A percentile compares a stretch with the other conserved stretches of the same genome.
Conservation (phyloP, 2,888 invertebrate genomes). For the Parnassius apollo region DNA sequence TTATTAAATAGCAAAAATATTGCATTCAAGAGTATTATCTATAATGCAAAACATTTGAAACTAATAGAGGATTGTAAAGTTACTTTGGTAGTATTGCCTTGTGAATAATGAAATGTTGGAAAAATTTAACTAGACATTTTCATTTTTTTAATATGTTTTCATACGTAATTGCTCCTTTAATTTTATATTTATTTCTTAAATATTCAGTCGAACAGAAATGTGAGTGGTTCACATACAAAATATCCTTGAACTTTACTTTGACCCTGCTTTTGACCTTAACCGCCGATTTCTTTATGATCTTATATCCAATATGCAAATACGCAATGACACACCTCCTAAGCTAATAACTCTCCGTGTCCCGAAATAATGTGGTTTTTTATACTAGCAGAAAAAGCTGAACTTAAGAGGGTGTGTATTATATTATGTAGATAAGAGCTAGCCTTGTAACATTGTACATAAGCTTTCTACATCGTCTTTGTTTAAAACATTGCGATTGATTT, state of each 20-base stretch:
- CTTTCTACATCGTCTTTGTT: conserved; percentile 17
- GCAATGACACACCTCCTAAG: not conserved
- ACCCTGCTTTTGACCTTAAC: not conserved
- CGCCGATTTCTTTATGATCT: not conserved
- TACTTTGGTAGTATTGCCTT: too few species aligned
- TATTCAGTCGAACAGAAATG: too few species aligned
- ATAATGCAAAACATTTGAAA: too few species aligned
- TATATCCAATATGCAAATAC: conserved; percentile 2
- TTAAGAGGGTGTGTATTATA: too few species aligned
- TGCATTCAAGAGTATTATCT: too few species aligned
- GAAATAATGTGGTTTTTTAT: too few species aligned
- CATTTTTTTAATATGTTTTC: not conserved
- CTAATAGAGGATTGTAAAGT: too few species aligned
- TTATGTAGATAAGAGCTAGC: not conserved
- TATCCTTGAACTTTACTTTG: conserved; percentile 4
- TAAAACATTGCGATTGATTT: conserved; percentile 2
- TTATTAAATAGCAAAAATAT: too few species aligned
- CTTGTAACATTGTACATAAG: conserved; percentile 22
- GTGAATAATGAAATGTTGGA: too few species aligned
- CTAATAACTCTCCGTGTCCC: not conserved
- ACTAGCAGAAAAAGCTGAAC: too few species aligned
- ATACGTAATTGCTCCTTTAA: not conserved
- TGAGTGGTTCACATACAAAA: not conserved
- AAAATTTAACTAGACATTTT: not conserved
- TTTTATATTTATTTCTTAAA: too few species aligned